phyloP scores from a whole-genome alignment of 2,888 invertebrate genomes.

The Auanema freiburgensis region DNA sequence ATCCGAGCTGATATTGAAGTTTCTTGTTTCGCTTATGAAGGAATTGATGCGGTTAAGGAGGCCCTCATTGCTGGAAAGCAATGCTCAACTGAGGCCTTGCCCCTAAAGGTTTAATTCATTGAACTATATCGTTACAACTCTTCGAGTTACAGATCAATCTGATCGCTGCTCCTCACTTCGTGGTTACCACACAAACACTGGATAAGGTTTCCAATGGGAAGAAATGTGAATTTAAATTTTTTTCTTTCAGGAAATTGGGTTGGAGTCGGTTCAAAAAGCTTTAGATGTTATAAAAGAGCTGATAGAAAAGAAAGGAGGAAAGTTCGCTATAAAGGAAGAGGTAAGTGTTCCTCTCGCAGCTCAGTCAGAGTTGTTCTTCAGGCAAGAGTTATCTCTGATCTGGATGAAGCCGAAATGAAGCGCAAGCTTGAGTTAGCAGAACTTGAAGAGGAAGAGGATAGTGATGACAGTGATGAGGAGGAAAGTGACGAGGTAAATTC shows the following conservation, averaged over 20 bases:
- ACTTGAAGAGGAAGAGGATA: conserved; percentile 49
- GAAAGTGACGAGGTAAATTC: conserved; percentile 43
- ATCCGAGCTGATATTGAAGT: conserved; percentile 82
- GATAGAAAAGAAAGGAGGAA: conserved; percentile 81
- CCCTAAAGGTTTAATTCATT: conserved; percentile 75
- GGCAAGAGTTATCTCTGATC: conserved; percentile 96
- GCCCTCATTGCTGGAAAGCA: conserved; percentile 87
- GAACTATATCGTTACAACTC: background rate
- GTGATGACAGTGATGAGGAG: conserved; percentile 54
- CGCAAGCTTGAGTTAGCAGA: conserved; percentile 51
- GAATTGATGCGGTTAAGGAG: conserved; percentile 92
- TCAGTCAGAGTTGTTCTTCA: conserved; percentile 65
- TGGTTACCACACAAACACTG: conserved; percentile 96
- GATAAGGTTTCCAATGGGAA: conserved; percentile 73
- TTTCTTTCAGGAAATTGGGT: conserved; percentile 47
- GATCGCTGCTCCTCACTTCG: conserved; percentile 96
- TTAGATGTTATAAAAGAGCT: conserved; percentile 83
- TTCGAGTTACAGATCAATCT: conserved; percentile 78
- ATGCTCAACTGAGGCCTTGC: conserved; percentile 86
- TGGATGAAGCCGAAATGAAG: conserved; percentile 84
- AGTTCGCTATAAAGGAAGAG: conserved; percentile 90
- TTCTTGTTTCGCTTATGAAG: conserved; percentile 93
- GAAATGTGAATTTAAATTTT: background rate
- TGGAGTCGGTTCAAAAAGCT: conserved; percentile 84
- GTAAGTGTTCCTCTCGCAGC: conserved; percentile 70